Percentiles rank a stretch among this genome's conserved stretches.
Conservation (phyloP, 1,140 invertebrate genomes). For the Amphibalanus amphitrite region DNA sequence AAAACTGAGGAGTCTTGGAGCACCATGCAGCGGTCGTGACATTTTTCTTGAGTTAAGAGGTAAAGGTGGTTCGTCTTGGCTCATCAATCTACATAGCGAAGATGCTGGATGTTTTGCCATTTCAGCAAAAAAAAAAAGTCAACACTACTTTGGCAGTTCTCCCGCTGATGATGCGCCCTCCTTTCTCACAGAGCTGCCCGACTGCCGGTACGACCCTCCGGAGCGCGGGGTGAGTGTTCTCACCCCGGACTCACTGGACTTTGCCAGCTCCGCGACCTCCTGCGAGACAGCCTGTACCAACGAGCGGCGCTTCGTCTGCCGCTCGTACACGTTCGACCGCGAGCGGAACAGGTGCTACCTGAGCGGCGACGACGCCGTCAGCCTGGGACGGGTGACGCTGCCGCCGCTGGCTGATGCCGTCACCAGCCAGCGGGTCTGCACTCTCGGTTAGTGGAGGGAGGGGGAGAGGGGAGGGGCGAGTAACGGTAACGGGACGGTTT, state of each 20-base stretch:
- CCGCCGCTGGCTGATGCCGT: constrained; percentile 10
- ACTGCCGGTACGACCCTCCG: constrained; percentile 28
- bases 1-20: too few relatives aligned
- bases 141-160: too few relatives aligned
- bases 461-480: constrained; percentile 10
- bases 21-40: too few relatives aligned
- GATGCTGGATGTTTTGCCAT: too few relatives aligned
- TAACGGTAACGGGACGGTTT: too few relatives aligned
- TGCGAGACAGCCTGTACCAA: constrained; percentile 31
- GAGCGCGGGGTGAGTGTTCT: constrained; percentile 27
- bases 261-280: constrained; percentile 28
- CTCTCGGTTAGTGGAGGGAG: constrained; percentile 13
- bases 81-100: too few relatives aligned
- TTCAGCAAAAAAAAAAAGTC: too few relatives aligned
- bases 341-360: constrained; percentile 27
- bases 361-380: constrained; percentile 31
- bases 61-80: too few relatives aligned
- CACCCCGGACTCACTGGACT: constrained; percentile 33
- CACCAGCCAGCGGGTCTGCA: too few relatives aligned
- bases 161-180: constrained; percentile 7
- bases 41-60: too few relatives aligned
- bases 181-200: constrained; percentile 26
- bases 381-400: constrained; percentile 22
- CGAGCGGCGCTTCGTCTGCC: constrained; percentile 15
- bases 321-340: constrained; percentile 10